Percentiles rank a stretch among this genome's conserved stretches.
phyloP scores from a whole-genome alignment of 2,888 invertebrate species.

The Ennomos erosarius region DNA sequence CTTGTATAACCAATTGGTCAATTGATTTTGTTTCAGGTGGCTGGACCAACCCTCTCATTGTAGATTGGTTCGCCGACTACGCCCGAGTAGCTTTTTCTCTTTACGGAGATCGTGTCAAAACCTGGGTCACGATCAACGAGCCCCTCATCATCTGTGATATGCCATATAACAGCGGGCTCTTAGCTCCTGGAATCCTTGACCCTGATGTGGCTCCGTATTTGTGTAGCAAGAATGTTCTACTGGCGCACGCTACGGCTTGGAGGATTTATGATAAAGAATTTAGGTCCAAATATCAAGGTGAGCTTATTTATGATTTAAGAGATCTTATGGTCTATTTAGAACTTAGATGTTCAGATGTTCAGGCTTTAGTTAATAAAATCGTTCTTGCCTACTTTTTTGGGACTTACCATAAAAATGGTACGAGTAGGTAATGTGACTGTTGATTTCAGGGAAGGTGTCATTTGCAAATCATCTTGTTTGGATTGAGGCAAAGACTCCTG shows the following conservation, averaged over 20 bases:
- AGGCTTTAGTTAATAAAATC: no score
- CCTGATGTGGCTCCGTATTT: constrained; percentile 27
- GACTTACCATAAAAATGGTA: no score
- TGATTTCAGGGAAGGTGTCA: constrained; percentile 41
- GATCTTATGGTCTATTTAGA: no score
- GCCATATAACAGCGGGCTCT: constrained; percentile 45
- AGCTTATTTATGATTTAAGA: no score
- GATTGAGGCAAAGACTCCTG: constrained; percentile 30
- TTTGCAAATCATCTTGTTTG: constrained; percentile 40
- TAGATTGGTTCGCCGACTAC: constrained; percentile 47
- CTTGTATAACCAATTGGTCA: no score
- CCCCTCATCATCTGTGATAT: constrained; percentile 31
- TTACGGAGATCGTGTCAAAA: constrained; percentile 50
- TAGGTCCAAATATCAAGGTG: constrained; percentile 49
- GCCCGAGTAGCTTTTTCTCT: constrained; percentile 41
- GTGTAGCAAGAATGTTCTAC: constrained; percentile 83
- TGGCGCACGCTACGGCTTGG: constrained; percentile 86
- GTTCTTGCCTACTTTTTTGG: no score
- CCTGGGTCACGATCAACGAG: constrained; percentile 48
- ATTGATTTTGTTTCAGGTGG: constrained; percentile 13
- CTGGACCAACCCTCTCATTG: constrained; percentile 42
- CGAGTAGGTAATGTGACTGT: background rate
- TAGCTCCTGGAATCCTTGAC: constrained; percentile 34
- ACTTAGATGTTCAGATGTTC: no score
- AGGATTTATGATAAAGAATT: constrained; percentile 83